Evolutionary conservation across 2,888 invertebrate genomes (phyloP).

Genomic region (Lepidochitona cinerea): DNA sequence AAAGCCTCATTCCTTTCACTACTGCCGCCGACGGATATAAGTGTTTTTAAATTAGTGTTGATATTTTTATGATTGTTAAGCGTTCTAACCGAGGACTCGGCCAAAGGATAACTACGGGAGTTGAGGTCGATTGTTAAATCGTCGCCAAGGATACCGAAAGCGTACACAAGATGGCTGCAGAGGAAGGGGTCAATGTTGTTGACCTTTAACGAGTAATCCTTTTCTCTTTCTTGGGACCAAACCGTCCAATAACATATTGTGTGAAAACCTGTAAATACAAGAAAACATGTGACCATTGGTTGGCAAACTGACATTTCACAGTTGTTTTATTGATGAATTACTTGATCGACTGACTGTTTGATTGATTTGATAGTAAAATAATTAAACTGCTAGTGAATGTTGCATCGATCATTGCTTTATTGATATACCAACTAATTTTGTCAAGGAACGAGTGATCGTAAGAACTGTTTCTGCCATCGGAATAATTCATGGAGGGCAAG

Average conservation of each 20-base stretch:
- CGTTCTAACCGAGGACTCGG: background rate
- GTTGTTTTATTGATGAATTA: no score
- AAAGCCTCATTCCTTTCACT: background rate
- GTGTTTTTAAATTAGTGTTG: background rate
- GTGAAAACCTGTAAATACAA: background rate
- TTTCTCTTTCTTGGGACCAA: background rate
- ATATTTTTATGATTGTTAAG: background rate
- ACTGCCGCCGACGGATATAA: background rate
- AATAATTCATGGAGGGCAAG: no score
- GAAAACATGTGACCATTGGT: no score
- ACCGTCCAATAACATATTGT: background rate
- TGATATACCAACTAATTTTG: no score
- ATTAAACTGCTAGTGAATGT: no score
- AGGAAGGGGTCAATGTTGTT: background rate
- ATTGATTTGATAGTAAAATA: no score
- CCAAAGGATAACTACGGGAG: background rate
- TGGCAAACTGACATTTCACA: no score
- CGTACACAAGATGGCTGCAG: background rate
- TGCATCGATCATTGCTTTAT: no score
- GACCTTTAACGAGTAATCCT: background rate
- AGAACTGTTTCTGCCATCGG: no score
- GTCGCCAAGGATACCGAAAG: background rate
- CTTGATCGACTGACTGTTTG: no score
- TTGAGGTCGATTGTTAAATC: background rate
- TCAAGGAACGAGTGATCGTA: no score